phyloP scores from a whole-genome alignment of 1,140 invertebrate species.

The Saccostrea echinata region DNA sequence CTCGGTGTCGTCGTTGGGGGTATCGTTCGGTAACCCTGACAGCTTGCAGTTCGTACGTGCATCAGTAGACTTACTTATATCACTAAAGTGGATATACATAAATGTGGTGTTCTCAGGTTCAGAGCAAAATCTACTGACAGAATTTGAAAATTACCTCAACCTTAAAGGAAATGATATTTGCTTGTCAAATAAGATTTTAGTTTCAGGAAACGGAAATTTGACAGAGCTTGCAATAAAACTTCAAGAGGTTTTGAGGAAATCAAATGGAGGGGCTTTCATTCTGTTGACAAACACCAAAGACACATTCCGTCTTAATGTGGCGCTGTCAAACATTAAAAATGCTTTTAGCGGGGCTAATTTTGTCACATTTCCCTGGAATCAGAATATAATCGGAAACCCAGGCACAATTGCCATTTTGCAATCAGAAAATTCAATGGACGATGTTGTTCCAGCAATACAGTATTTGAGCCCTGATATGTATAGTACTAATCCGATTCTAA shows the following conservation, averaged over 20 bases:
- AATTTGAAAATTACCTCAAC: not conserved
- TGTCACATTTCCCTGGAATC: conserved; percentile 23
- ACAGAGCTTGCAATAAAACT: not conserved
- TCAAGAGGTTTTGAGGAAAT: not conserved
- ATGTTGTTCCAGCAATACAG: not conserved
- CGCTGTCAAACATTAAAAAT: not conserved
- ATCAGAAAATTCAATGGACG: not conserved
- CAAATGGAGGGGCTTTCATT: conserved; percentile 30
- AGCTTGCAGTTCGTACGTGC: not conserved
- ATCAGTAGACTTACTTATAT: not conserved
- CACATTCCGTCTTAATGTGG: not conserved
- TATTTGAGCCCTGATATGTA: not conserved
- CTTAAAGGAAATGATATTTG: conserved; percentile 8
- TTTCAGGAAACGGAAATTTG: not conserved
- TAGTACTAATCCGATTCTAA: not conserved
- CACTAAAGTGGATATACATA: conserved; percentile 23
- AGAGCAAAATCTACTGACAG: not conserved
- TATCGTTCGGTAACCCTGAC: not conserved
- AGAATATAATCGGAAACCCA: not conserved
- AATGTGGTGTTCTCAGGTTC: not conserved
- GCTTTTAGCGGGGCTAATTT: not conserved
- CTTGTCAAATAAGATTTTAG: not conserved
- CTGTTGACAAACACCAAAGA: conserved; percentile 38
- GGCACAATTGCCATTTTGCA: conserved; percentile 8
- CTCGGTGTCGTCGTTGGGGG: not conserved